A percentile compares a stretch with the other conserved stretches of the same genome.
These are phyloP conservation scores for Sebastes trivittatus DNA, from an alignment of 2,797 vertebrate genomes.

Conservation along the genomic window DNA sequence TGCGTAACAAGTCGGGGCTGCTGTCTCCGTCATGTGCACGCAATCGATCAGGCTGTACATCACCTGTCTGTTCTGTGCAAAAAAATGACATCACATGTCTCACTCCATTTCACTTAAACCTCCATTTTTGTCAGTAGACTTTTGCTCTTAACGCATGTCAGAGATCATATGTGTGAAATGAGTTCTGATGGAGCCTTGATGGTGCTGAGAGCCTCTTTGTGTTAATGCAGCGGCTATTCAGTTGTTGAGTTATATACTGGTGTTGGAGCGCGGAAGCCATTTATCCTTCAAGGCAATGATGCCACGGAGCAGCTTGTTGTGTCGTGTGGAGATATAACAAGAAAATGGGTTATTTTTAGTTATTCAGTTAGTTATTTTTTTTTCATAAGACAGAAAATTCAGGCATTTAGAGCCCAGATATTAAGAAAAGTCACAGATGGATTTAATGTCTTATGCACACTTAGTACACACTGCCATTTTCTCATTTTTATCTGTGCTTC, in stretches of 20 bases:
- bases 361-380: not conserved
- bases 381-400: not conserved
- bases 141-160: not conserved
- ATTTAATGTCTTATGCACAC: not conserved
- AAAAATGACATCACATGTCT: not conserved
- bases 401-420: not conserved
- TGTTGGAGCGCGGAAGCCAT: not conserved
- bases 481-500: not conserved
- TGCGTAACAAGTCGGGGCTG: constrained; percentile 2
- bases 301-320: not conserved
- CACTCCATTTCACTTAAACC: constrained; percentile 20
- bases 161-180: constrained; percentile 29
- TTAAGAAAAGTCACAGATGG: not conserved
- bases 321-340: not conserved
- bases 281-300: not conserved
- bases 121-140: not conserved
- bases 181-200: constrained; percentile 1
- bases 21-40: constrained; percentile 7
- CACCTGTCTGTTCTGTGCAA: constrained; percentile 17
- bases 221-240: not conserved
- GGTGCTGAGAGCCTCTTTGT: not conserved
- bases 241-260: not conserved
- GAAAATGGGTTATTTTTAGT: not conserved
- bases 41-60: constrained; percentile 23
- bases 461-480: not conserved